Percentiles rank a stretch among this genome's conserved stretches.
These are phyloP conservation scores for Calidris pugnax DNA, from an alignment of 2,113 vertebrate genomes.

Conservation along the genomic window DNA sequence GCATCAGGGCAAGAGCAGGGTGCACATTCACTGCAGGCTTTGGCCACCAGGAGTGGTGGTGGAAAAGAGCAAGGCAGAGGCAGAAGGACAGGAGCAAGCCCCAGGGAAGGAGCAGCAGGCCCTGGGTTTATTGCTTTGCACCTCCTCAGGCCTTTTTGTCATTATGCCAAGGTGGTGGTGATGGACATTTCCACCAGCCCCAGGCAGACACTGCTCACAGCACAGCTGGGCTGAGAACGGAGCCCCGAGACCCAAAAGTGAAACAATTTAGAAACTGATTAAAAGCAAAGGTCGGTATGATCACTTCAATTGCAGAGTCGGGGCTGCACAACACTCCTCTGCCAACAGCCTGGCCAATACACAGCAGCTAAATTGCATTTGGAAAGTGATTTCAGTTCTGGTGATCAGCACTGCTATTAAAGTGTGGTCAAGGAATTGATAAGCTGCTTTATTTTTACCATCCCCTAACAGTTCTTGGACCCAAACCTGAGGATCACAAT, in stretches of 20 bases:
- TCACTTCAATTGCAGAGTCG: neutral
- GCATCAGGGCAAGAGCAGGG: neutral
- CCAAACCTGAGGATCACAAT: neutral
- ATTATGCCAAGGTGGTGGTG: rapidly evolving
- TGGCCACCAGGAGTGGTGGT: neutral
- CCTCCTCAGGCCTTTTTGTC: neutral
- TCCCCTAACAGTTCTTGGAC: neutral
- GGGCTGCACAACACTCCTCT: neutral
- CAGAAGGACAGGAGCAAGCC: neutral
- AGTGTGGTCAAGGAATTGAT: neutral
- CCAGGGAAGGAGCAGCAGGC: neutral
- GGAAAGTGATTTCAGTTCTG: neutral
- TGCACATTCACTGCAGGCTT: neutral
- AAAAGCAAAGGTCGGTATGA: neutral
- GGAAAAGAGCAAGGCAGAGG: neutral
- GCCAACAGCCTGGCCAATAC: neutral
- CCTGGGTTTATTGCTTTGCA: neutral
- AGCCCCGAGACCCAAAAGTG: neutral
- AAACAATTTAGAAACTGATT: neutral
- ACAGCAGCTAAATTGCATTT: neutral
- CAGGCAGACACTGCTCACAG: neutral
- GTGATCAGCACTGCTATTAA: neutral
- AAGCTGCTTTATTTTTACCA: neutral
- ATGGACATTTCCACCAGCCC: neutral
- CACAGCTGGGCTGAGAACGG: neutral